Evolutionary conservation across 2,113 vertebrate species (phyloP), one percentile per base, ranked within the genome.

Genomic region (Charina bottae): DNA sequence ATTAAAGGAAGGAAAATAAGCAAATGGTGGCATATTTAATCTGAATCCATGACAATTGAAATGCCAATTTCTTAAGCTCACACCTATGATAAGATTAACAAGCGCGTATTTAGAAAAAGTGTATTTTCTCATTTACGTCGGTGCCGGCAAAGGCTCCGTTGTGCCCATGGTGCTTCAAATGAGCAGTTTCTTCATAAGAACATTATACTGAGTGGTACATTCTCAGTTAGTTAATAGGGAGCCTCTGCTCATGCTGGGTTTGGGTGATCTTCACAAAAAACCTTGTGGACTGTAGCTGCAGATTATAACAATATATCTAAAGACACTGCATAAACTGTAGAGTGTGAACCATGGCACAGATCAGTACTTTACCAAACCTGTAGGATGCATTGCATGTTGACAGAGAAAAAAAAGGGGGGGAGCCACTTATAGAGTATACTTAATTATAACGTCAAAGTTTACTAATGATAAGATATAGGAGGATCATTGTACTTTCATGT

Each of bases 401-500:
- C 26, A 60, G 42, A 1, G 19, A 19, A 92, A 95, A 95, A 94
- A 93, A 95, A 92, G 42, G 23, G 94, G 8, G 95, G 94, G 28
- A 94, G 94, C 93, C 95, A 96, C 92, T 97, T 96, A 95, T 90
- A 97, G 95, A 94, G 94, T 42, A 94, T 96, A 95, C 87, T 94
- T 83, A 95, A 94, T 97, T 95, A 92, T 94, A 96, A 95, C 92
- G 96, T 94, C 93, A 94, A 95, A 95, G 88, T 86, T 96, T 96
- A 96, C 94, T 96, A 96, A 94, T 95, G 94, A 96, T 94, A 95
- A 96, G 93, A 97, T 96, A 96, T 4, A 96, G 94, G 94, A 94
- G 93, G 95, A 96, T 93, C 94, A 95, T 92, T 91, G 95, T 93
- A 96, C 96, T 97, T 97, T 97, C 96, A 95, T 96, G 92, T 97